A percentile compares a stretch with the other conserved stretches of the same genome.
Evolutionary conservation across 2,797 vertebrate genomes (phyloP).

Genomic region (Gadopsis bispinosus): DNA sequence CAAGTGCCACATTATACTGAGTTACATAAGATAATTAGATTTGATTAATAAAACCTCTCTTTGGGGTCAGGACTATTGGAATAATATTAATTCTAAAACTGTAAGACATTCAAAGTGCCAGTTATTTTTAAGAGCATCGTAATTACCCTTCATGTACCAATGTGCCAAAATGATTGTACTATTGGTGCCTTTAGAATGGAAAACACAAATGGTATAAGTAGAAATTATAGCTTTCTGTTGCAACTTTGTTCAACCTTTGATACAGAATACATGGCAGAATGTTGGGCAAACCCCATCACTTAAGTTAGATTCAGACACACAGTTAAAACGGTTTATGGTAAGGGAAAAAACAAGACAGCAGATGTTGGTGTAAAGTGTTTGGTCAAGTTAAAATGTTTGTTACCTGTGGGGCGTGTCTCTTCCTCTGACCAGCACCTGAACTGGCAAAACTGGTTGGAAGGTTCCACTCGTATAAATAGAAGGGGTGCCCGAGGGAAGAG

Average conservation of each 20-base stretch:
- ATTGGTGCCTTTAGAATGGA: background rate
- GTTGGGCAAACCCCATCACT: no score
- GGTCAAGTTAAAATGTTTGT: no score
- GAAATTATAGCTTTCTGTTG: conserved; percentile 15
- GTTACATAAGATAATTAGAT: conserved; percentile 9
- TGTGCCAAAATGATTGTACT: background rate
- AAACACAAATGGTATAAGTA: background rate
- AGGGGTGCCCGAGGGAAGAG: no score
- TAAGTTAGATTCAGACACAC: no score
- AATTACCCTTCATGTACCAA: background rate
- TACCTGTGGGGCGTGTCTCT: no score
- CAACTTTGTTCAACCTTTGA: background rate
- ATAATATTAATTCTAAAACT: background rate
- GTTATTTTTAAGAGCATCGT: background rate
- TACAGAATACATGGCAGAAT: background rate
- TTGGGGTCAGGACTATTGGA: background rate
- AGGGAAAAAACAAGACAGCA: no score
- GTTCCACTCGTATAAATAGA: no score
- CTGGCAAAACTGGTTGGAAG: no score
- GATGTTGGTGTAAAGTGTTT: no score
- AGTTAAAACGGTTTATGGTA: no score
- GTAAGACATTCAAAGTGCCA: background rate
- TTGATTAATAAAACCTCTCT: background rate
- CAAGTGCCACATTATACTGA: background rate
- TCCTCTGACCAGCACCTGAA: no score